Base-by-base conservation (phyloP, 2,113 vertebrate species). In the Steatornis caripensis region DNA sequence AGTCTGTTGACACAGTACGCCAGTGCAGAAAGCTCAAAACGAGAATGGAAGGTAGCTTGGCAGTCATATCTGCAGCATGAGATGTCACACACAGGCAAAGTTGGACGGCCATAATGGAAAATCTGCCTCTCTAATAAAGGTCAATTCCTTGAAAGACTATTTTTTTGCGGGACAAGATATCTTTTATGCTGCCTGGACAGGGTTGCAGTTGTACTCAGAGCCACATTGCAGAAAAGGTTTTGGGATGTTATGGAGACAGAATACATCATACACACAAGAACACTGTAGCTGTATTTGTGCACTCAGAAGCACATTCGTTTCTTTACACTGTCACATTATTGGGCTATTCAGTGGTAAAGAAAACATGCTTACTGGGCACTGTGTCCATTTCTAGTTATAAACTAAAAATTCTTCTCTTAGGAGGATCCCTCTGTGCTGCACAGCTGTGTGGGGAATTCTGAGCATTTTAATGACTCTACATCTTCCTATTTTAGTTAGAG, bases 371-470 rank as follows among this genome's bases (percentile, higher is more conserved):
- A 7, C 53, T 57, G 53, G 84, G 53, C 21, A 12, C 34, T 69
- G 24, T 5, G 5, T 53, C 53, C 45, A 39, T 78, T 71, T 85
- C 81, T 16, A 36, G 48, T 4, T n/a, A 9, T 0, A 45, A 68
- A 48, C 19, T 53, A 70, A 87, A 94, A 87, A 93, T 68, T 62
- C n/a, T 36, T 36, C 62, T 66, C 37, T 86, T 27, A 76, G 87
- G 86, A 89, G 89, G 66, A 92, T 89, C 87, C 72, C 49, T 72
- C 57, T 72, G 57, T 57, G 30, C n/a, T 84, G 60, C 0, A 13
- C 80, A 93, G 93, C 60, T 94, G 80, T 81, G 57, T n/a, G 65
- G 45, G 90, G 58, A 91, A 69, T 61, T 72, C 69, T 76, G 49
- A 87, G 74, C 20, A 23, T 90, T 95, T 91, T 46, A 89, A 76